Percentiles rank a stretch among this genome's conserved stretches.
Conservation (phyloP, 2,888 invertebrate genomes). For the Drosophila tripunctata region DNA sequence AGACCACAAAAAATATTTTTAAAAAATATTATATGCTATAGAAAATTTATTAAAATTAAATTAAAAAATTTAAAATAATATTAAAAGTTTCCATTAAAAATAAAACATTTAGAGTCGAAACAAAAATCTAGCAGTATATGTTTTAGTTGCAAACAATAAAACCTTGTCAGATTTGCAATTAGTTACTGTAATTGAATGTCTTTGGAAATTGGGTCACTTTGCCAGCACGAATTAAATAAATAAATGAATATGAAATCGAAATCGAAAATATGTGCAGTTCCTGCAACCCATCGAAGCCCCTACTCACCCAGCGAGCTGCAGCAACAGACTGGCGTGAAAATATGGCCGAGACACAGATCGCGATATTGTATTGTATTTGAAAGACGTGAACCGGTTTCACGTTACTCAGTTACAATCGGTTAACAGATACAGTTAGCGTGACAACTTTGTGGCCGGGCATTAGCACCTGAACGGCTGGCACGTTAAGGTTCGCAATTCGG, state of each 20-base stretch:
- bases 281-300: conserved; percentile 7
- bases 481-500: conserved; percentile 26
- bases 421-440: conserved; percentile 31
- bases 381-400: conserved; percentile 31
- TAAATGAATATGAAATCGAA: background rate
- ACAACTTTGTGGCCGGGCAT: conserved; percentile 41
- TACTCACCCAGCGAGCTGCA: conserved; percentile 15
- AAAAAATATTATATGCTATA: too few species aligned
- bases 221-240: background rate
- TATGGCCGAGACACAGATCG: conserved; percentile 45
- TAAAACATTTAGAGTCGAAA: too few species aligned
- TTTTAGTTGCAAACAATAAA: too few species aligned
- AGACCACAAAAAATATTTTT: too few species aligned
- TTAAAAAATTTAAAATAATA: too few species aligned
- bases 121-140: too few species aligned
- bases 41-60: too few species aligned
- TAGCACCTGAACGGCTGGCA: conserved; percentile 34
- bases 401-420: conserved; percentile 4
- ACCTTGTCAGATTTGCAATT: too few species aligned
- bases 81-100: too few species aligned
- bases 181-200: too few species aligned
- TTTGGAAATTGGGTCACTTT: background rate
- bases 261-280: background rate
- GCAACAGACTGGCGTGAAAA: conserved; percentile 58
- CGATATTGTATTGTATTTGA: conserved; percentile 46